Evolutionary conservation across 2,797 vertebrate genomes (phyloP), one percentile per base, ranked within the genome.

Genomic region (Lepus oiostolus): DNA sequence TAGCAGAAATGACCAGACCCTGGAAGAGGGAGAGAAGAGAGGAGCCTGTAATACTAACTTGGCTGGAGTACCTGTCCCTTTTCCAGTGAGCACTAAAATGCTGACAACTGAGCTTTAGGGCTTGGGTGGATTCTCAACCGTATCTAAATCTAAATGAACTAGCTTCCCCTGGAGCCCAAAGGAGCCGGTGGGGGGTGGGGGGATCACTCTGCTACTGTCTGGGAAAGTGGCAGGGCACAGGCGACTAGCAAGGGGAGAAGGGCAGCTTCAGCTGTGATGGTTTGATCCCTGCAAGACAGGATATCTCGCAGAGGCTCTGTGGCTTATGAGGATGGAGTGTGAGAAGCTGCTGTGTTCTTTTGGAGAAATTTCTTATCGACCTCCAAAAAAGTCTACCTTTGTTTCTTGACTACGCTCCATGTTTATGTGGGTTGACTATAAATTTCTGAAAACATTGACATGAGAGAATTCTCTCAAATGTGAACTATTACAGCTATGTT

Each of bases 131-230:
- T 68, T 70, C 79, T 93, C 22, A 92, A 30, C 10, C 62, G 91
- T 81, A 81, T 92, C 70, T 60, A 86, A 94, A 84, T 65, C 47
- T 68, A 96, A 50, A 90, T 86, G 84, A 70, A 75, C 21, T 68
- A 0, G 17, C 5, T 38, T 50, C 24, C 95, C 74, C 19, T 21
- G 28, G 82, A 77, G 50, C 14, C 88, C 71, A 60, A 0, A 82
- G 68, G 35, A 47, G 42, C 50, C 72, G 21, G 32, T 35, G 4
- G 35, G 35, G 35, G 35, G 35, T 4, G 62, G 50, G 35, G 93
- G 88, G 28, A 22, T 2, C 1, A 16, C 7, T 65, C 38, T 68
- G 28, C 74, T 24, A 6, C 89, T 0, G 68, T 47, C 35, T 0
- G n/a, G 9, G 63, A 50, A 3, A 4, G 72, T 32, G 26, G 1